A percentile compares a stretch with the other conserved stretches of the same genome.
These are phyloP conservation scores for Microplitis deprimator DNA, from an alignment of 2,888 invertebrate species.

Conservation along the genomic window DNA sequence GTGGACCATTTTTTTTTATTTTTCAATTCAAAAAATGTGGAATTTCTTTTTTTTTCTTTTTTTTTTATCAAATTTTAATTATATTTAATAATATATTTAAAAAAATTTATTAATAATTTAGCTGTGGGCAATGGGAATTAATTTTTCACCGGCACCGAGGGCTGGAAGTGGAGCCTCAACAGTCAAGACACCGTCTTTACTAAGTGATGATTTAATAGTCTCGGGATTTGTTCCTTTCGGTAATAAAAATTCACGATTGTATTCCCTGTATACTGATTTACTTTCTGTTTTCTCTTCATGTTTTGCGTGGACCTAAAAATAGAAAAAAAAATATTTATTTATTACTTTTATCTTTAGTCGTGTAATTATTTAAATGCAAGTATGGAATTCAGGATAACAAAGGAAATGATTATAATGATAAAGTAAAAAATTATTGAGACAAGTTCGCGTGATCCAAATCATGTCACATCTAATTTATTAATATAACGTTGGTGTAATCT, in stretches of 20 bases:
- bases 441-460: conserved; percentile 43
- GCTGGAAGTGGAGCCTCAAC: conserved; percentile 97
- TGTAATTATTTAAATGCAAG: too few relatives aligned
- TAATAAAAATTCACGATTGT: conserved; percentile 96
- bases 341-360: too few relatives aligned
- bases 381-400: too few relatives aligned
- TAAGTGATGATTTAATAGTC: conserved; percentile 94
- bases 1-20: conserved; percentile 43
- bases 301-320: conserved; percentile 92
- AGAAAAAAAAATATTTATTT: not conserved
- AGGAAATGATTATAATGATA: not conserved
- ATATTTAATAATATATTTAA: conserved; percentile 37
- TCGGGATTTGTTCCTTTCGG: conserved; percentile 98
- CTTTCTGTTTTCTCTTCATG: conserved; percentile 98
- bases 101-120: conserved; percentile 59
- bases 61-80: conserved; percentile 26
- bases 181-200: conserved; percentile 96
- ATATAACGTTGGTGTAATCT: conserved; percentile 37
- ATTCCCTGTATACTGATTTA: conserved; percentile 97
- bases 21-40: conserved; percentile 10
- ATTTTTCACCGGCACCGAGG: conserved; percentile 83
- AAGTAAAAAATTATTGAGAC: conserved; percentile 7
- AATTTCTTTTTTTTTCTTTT: too few relatives aligned
- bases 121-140: conserved; percentile 86
- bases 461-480: conserved; percentile 44